These are phyloP conservation scores for Porites cylindrica DNA, from an alignment of 92 coral and sea anemone genomes.

Conservation along the genomic window DNA sequence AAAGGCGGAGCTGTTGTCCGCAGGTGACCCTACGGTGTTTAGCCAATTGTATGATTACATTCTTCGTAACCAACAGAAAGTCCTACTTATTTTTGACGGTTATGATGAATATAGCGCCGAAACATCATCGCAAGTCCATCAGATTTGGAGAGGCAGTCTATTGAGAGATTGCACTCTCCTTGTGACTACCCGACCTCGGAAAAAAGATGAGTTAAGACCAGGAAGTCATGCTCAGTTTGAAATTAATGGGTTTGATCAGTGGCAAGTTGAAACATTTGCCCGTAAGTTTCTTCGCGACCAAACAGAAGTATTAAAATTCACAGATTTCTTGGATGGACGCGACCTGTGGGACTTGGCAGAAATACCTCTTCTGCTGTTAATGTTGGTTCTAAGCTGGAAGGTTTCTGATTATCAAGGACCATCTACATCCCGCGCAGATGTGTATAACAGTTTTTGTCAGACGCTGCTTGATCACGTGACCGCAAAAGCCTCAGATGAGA, in stretches of 20 bases:
- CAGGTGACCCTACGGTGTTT: neutral
- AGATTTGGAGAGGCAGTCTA: conserved; percentile 10
- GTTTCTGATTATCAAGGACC: neutral
- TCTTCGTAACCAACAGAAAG: conserved; percentile 9
- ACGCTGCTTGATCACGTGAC: conserved; percentile 13
- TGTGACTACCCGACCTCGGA: conserved; percentile 8
- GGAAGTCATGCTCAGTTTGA: conserved; percentile 12
- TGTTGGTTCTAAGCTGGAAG: conserved; percentile 22
- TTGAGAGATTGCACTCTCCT: conserved; percentile 22
- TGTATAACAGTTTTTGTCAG: conserved; percentile 7
- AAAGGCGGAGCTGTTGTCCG: conserved; percentile 10
- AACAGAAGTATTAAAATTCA: neutral
- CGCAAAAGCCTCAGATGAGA: neutral
- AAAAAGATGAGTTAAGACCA: neutral
- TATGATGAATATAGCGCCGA: conserved; percentile 24
- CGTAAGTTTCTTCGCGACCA: neutral
- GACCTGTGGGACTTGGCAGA: conserved; percentile 9
- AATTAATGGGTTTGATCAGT: conserved; percentile 19
- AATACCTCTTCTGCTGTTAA: conserved; percentile 9
- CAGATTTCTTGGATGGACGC: neutral
- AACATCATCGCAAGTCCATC: neutral
- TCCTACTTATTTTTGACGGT: conserved; percentile 32
- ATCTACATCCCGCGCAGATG: neutral
- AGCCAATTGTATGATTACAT: neutral
- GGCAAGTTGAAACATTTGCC: conserved; percentile 1